Evolutionary conservation across 2,113 vertebrate species (phyloP).

Genomic region (Haemorhous mexicanus): DNA sequence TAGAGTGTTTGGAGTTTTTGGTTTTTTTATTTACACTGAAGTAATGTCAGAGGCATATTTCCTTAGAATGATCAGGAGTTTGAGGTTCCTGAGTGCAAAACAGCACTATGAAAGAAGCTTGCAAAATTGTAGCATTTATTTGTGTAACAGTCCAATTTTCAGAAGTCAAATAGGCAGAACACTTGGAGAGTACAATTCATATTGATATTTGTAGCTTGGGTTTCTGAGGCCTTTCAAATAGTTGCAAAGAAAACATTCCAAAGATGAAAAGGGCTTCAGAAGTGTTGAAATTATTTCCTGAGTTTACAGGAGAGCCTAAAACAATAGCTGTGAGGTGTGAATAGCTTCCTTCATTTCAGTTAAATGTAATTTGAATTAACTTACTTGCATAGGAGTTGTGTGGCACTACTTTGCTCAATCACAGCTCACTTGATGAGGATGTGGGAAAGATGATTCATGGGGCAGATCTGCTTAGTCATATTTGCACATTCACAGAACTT

Average conservation of each 20-base stretch:
- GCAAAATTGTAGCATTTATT: not conserved
- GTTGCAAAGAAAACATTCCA: conserved; percentile 44
- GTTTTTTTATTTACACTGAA: not conserved
- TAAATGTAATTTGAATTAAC: conserved; percentile 31
- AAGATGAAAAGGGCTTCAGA: conserved; percentile 21
- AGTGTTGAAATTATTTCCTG: conserved; percentile 62
- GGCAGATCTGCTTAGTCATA: not conserved
- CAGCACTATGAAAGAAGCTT: not conserved
- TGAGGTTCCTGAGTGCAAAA: not conserved
- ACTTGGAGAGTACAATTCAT: not conserved
- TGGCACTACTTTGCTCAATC: not conserved
- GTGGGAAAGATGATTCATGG: not conserved
- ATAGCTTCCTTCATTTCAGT: conserved; percentile 51
- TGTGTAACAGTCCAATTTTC: not conserved
- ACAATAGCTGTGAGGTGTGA: conserved; percentile 54
- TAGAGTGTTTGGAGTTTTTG: not conserved
- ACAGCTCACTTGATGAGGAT: not conserved
- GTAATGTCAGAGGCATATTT: not conserved
- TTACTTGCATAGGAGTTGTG: not conserved
- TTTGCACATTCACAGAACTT: not conserved
- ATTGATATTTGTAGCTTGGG: not conserved
- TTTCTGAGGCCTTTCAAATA: conserved; percentile 16
- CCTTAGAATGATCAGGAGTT: not conserved
- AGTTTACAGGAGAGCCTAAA: conserved; percentile 19
- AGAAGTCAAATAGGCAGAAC: not conserved